These are phyloP conservation scores for Phataginus tricuspis DNA, from an alignment of 2,797 vertebrate genomes.

Conservation along the genomic window DNA sequence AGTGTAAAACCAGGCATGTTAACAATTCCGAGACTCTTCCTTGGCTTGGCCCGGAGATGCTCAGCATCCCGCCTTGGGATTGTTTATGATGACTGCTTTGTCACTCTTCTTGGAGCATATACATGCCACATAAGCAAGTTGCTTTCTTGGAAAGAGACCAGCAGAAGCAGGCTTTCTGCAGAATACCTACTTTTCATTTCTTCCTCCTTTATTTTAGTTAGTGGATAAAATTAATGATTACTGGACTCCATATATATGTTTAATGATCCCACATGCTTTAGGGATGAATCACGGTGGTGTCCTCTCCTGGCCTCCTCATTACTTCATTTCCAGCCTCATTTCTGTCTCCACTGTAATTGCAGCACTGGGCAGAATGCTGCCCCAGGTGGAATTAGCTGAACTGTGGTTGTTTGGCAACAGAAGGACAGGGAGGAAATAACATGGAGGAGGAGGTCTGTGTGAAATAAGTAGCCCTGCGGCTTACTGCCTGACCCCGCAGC, in stretches of 20 bases:
- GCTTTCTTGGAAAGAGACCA: slow-evolving; percentile 47
- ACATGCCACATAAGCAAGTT: slow-evolving; percentile 18
- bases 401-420: slow-evolving; percentile 79
- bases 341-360: slow-evolving; percentile 72
- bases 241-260: slow-evolving; percentile 23
- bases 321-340: slow-evolving; percentile 62
- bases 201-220: slow-evolving; percentile 23
- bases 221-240: slow-evolving; percentile 61
- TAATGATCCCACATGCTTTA: slow-evolving; percentile 62
- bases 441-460: slow-evolving; percentile 58
- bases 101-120: neutral
- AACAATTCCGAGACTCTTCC: neutral
- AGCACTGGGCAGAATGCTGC: slow-evolving; percentile 56
- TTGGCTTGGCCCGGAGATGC: slow-evolving; percentile 6
- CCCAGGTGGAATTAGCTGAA: slow-evolving; percentile 64
- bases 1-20: neutral
- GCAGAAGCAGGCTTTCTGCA: slow-evolving; percentile 3
- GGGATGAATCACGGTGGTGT: slow-evolving; percentile 62
- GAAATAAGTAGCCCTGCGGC: slow-evolving; percentile 19
- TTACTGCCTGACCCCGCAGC: slow-evolving; percentile 37
- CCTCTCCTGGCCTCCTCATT: slow-evolving; percentile 55
- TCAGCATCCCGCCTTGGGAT: slow-evolving; percentile 53
- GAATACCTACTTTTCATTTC: slow-evolving; percentile 65
- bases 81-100: slow-evolving; percentile 54
- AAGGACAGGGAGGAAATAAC: slow-evolving; percentile 57